A percentile compares a stretch with the other conserved stretches of the same genome.
Conservation (phyloP, 2,797 vertebrate species). For the Champsocephalus gunnari region DNA sequence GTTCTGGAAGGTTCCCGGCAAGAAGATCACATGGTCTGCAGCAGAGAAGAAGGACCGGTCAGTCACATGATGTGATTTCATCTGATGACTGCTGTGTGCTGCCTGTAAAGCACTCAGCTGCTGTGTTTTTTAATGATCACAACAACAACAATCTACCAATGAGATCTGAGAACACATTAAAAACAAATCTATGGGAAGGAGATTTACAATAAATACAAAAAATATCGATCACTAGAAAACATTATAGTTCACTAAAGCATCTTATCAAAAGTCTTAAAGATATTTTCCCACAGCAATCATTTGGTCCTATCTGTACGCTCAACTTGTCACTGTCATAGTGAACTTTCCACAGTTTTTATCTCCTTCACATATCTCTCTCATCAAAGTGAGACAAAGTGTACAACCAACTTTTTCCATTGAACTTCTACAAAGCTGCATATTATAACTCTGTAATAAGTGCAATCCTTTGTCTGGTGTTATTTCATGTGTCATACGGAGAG, state of each 20-base stretch:
- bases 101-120: background rate
- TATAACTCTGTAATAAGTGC: too few relatives aligned
- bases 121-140: background rate
- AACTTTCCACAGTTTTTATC: too few relatives aligned
- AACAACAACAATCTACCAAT: too few relatives aligned
- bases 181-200: too few relatives aligned
- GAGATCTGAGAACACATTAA: too few relatives aligned
- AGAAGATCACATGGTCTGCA: constrained; percentile 89
- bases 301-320: background rate
- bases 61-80: background rate
- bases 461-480: too few relatives aligned
- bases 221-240: background rate
- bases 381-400: too few relatives aligned
- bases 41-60: background rate
- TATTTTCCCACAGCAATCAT: background rate
- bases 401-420: too few relatives aligned
- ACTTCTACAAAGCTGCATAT: too few relatives aligned
- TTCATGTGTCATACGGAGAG: background rate
- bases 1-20: constrained; percentile 90
- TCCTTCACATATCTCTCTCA: too few relatives aligned
- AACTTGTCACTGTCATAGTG: background rate
- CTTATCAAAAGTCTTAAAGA: background rate
- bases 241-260: background rate
- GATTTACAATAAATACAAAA: background rate
- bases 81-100: background rate